phyloP scores from a whole-genome alignment of 1,140 invertebrate species.

The Drosophila serrata region DNA sequence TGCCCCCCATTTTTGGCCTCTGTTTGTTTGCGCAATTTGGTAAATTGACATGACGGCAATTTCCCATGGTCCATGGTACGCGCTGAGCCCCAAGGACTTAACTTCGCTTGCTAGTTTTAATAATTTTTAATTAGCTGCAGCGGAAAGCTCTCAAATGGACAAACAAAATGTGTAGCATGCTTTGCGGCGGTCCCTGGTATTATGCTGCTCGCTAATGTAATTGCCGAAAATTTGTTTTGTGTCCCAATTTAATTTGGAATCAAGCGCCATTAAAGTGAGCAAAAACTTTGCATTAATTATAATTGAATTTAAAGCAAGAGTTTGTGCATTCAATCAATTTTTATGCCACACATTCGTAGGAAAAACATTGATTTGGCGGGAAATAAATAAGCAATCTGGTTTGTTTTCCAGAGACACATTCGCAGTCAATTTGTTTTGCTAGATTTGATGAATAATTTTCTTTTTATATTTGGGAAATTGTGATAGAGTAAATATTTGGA shows the following conservation, averaged over 20 bases:
- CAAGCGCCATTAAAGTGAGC: slow-evolving; percentile 24
- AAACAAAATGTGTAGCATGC: slow-evolving; percentile 31
- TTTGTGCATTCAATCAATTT: slow-evolving; percentile 10
- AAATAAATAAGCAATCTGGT: slow-evolving; percentile 9
- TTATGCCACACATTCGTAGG: not conserved
- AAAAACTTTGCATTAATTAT: slow-evolving; percentile 12
- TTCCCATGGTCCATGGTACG: slow-evolving; percentile 37
- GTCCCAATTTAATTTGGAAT: slow-evolving; percentile 29
- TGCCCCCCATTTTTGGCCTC: not conserved
- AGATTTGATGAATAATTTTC: not conserved
- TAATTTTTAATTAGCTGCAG: slow-evolving; percentile 56
- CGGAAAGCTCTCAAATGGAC: slow-evolving; percentile 35
- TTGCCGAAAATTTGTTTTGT: slow-evolving; percentile 35
- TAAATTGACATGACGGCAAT: slow-evolving; percentile 51
- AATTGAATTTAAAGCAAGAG: slow-evolving; percentile 14
- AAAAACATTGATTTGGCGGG: not conserved
- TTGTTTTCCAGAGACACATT: not conserved
- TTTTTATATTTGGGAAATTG: not conserved
- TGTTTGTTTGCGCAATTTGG: slow-evolving; percentile 62
- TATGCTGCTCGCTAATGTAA: slow-evolving; percentile 32
- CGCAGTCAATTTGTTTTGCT: not conserved
- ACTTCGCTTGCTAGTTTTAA: slow-evolving; percentile 47
- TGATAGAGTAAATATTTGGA: not conserved
- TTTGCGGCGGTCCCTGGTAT: slow-evolving; percentile 17
- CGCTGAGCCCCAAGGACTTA: slow-evolving; percentile 39